Conservation (phyloP, 2,797 vertebrate genomes). For the Botia kubotai region DNA sequence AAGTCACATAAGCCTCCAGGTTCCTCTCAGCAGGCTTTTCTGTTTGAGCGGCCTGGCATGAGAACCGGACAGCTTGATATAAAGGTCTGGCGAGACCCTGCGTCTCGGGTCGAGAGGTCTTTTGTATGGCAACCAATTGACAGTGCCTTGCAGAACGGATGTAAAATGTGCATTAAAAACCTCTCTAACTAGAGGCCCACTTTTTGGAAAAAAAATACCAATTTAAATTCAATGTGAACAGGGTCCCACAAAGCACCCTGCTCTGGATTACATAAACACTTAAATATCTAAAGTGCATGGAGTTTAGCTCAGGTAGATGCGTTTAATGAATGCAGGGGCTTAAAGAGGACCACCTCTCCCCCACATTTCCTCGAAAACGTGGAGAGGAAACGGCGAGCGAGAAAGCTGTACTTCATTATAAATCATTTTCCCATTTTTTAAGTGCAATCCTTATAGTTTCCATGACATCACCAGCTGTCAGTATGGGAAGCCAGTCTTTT, state of each 20-base stretch:
- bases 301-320: constrained; percentile 56
- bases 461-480: constrained; percentile 80
- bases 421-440: constrained; percentile 71
- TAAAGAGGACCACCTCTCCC: constrained; percentile 34
- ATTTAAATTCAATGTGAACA: constrained; percentile 40
- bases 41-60: constrained; percentile 50
- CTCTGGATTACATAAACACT: constrained; percentile 62
- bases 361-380: constrained; percentile 31
- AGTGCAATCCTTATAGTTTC: constrained; percentile 75
- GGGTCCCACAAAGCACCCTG: constrained; percentile 49
- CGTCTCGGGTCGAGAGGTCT: constrained; percentile 46
- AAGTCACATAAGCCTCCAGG: constrained; percentile 38
- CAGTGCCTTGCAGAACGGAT: constrained; percentile 46
- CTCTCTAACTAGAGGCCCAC: constrained; percentile 36
- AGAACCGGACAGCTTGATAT: constrained; percentile 27
- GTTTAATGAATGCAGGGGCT: constrained; percentile 59
- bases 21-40: constrained; percentile 42
- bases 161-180: constrained; percentile 57
- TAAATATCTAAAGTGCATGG: constrained; percentile 47
- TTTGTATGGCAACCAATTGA: constrained; percentile 52
- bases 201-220: constrained; percentile 8
- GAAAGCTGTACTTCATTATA: constrained; percentile 74
- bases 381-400: constrained; percentile 33
- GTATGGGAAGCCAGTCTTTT: constrained; percentile 70
- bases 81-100: constrained; percentile 24